phyloP scores from a whole-genome alignment of 2,888 invertebrate species.

The Acanthopleura granulata region DNA sequence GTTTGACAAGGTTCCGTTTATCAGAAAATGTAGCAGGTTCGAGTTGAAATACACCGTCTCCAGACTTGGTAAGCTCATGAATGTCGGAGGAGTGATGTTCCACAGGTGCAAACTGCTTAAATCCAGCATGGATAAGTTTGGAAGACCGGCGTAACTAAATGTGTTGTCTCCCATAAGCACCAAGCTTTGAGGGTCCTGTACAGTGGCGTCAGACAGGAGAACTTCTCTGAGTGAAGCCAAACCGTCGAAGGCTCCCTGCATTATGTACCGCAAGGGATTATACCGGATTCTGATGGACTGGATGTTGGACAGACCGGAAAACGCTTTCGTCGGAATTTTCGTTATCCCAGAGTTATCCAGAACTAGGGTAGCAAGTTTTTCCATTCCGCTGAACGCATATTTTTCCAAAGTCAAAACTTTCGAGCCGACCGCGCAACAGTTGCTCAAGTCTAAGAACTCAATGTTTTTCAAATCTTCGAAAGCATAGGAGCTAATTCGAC shows the following conservation, averaged over 20 bases:
- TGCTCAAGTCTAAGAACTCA: neutral
- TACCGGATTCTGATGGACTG: neutral
- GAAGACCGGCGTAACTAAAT: slow-evolving; percentile 3
- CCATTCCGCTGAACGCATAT: slow-evolving; percentile 7
- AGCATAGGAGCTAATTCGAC: neutral
- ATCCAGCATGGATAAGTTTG: neutral
- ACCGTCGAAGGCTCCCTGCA: slow-evolving; percentile 14
- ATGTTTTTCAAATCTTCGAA: neutral
- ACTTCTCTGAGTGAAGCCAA: neutral
- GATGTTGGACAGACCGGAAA: neutral
- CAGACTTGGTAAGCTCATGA: neutral
- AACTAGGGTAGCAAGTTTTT: neutral
- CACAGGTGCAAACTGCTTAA: neutral
- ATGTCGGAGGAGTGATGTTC: slow-evolving; percentile 10
- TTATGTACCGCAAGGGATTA: neutral
- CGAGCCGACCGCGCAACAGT: neutral
- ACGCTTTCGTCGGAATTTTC: neutral
- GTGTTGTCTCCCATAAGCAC: slow-evolving; percentile 10
- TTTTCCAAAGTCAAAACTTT: neutral
- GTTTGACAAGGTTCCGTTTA: slow-evolving; percentile 2
- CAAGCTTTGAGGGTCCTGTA: neutral
- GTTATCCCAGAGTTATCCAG: neutral
- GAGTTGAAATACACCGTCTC: neutral
- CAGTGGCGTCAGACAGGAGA: neutral
- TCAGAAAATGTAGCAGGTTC: slow-evolving; percentile 1